Conservation (phyloP, 2,797 vertebrate species). For the Clarias pachynema region DNA sequence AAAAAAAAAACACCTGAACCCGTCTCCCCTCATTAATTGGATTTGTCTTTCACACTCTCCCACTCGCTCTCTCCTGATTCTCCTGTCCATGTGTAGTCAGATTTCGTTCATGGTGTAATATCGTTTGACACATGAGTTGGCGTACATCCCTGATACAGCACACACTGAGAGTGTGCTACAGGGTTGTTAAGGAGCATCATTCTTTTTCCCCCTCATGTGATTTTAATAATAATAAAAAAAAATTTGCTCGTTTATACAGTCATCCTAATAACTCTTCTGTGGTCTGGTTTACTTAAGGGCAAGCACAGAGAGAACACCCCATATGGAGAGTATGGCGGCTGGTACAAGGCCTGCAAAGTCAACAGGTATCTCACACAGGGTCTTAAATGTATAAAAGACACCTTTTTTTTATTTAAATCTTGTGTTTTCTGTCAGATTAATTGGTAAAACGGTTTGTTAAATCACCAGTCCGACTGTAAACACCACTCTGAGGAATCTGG, state of each 20-base stretch:
- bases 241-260: background rate
- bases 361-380: constrained; percentile 78
- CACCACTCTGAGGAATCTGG: constrained; percentile 94
- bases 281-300: constrained; percentile 74
- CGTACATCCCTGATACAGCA: too few relatives aligned
- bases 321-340: constrained; percentile 90
- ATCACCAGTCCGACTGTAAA: constrained; percentile 90
- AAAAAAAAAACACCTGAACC: background rate
- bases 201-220: background rate
- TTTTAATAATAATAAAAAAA: too few relatives aligned
- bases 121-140: background rate
- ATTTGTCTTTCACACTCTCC: background rate
- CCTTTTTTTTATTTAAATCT: background rate
- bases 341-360: constrained; percentile 96
- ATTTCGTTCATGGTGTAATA: background rate
- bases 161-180: background rate
- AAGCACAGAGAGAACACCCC: constrained; percentile 89
- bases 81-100: constrained; percentile 23
- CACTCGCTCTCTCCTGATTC: background rate
- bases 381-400: background rate
- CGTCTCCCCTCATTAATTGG: background rate
- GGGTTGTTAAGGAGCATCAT: background rate
- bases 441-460: background rate
- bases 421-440: background rate
- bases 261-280: constrained; percentile 41